phyloP scores from a whole-genome alignment of 2,797 vertebrate genomes.

The Brotula barbata region DNA sequence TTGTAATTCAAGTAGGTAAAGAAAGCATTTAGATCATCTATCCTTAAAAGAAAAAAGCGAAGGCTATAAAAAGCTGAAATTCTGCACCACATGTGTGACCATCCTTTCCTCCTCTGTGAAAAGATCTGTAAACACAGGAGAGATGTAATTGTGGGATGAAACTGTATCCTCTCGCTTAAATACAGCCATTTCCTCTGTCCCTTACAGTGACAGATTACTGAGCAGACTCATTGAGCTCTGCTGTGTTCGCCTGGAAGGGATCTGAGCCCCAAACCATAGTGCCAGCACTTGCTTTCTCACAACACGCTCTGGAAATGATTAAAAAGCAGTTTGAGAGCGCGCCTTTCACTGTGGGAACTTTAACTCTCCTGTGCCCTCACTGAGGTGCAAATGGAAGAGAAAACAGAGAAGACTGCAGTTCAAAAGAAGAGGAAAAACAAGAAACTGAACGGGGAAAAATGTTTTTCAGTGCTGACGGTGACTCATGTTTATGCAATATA shows the following conservation, averaged over 20 bases:
- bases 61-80: constrained; percentile 67
- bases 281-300: constrained; percentile 74
- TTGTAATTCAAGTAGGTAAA: constrained; percentile 65
- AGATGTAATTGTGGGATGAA: constrained; percentile 79
- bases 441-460: constrained; percentile 9
- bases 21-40: constrained; percentile 57
- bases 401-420: constrained; percentile 67
- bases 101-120: constrained; percentile 68
- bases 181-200: constrained; percentile 80
- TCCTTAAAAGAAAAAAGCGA: constrained; percentile 45
- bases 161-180: constrained; percentile 79
- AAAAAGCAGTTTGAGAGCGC: constrained; percentile 80
- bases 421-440: constrained; percentile 43
- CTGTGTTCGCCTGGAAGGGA: constrained; percentile 74
- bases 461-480: constrained; percentile 46
- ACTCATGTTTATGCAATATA: constrained; percentile 14
- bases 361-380: constrained; percentile 77
- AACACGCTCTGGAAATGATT: constrained; percentile 90
- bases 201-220: constrained; percentile 80
- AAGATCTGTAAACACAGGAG: constrained; percentile 79
- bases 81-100: constrained; percentile 64
- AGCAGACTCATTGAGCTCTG: constrained; percentile 68
- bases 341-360: constrained; percentile 82
- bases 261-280: constrained; percentile 72
- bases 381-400: constrained; percentile 72